These are phyloP conservation scores for Heliconius ethilla DNA, from an alignment of 2,888 invertebrate genomes.

Conservation along the genomic window DNA sequence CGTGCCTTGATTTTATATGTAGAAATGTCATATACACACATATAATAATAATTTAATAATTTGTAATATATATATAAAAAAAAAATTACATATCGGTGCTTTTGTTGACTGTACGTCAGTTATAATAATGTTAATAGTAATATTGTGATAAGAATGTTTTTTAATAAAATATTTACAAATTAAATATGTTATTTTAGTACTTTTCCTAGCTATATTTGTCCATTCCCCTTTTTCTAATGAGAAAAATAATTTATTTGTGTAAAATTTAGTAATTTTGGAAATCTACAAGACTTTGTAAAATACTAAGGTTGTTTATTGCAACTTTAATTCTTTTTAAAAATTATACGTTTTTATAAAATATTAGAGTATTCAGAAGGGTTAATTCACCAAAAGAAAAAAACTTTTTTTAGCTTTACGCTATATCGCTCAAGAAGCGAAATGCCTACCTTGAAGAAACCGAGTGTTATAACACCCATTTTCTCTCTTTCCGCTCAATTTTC, in stretches of 20 bases:
- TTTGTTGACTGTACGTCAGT: slow-evolving; percentile 69
- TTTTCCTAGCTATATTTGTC: background rate
- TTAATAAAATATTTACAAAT: slow-evolving; percentile 47
- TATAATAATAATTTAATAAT: slow-evolving; percentile 29
- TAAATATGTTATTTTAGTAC: slow-evolving; percentile 7
- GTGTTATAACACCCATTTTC: background rate
- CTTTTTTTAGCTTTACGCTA: background rate
- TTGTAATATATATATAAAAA: slow-evolving; percentile 34
- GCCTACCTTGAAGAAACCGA: too few relatives aligned
- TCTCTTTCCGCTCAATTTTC: background rate
- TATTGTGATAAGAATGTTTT: slow-evolving; percentile 67
- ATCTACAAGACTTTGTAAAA: too few relatives aligned
- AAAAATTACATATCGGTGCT: slow-evolving; percentile 68
- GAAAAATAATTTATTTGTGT: too few relatives aligned
- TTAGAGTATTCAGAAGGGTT: too few relatives aligned
- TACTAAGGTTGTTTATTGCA: too few relatives aligned
- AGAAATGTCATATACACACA: slow-evolving; percentile 20
- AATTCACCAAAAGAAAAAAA: too few relatives aligned
- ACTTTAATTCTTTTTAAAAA: too few relatives aligned
- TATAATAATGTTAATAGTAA: slow-evolving; percentile 42
- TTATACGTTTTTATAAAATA: too few relatives aligned
- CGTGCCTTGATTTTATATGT: slow-evolving; percentile 39
- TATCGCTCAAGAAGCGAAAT: background rate
- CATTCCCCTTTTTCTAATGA: too few relatives aligned
- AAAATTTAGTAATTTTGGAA: too few relatives aligned